Conservation (phyloP, 2,797 vertebrate species). For the Lycodopsis pacificus region DNA sequence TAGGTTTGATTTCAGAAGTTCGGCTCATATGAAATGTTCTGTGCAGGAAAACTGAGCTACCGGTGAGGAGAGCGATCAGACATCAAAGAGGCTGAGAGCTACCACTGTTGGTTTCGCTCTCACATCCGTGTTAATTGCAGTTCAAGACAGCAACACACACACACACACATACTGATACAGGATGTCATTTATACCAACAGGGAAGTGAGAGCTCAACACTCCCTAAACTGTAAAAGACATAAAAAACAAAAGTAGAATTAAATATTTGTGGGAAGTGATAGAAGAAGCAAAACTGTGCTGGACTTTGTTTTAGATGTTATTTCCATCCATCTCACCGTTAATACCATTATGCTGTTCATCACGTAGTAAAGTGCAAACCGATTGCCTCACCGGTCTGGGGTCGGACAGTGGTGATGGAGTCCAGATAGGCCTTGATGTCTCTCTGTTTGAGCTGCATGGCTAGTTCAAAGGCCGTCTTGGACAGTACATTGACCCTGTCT, state of each 20-base stretch:
- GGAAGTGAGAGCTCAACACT: neutral
- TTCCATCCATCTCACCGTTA: neutral
- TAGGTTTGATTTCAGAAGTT: neutral
- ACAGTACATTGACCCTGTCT: conserved; percentile 90
- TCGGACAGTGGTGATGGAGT: conserved; percentile 92
- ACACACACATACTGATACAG: neutral
- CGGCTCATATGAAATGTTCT: neutral
- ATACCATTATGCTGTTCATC: neutral
- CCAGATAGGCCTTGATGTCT: conserved; percentile 92
- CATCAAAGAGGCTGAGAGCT: conserved; percentile 42
- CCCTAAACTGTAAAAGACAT: neutral
- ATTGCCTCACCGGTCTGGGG: conserved; percentile 88
- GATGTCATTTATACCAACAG: neutral
- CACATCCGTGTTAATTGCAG: conserved; percentile 50
- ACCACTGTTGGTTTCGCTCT: conserved; percentile 19
- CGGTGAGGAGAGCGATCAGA: conserved; percentile 19
- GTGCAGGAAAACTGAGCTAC: neutral
- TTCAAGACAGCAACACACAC: neutral
- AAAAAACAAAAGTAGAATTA: neutral
- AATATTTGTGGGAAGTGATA: neutral
- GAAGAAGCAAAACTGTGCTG: neutral
- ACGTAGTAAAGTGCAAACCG: neutral
- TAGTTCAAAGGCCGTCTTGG: conserved; percentile 94
- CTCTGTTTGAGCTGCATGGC: conserved; percentile 91
- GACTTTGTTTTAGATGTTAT: neutral